Evolutionary conservation across 1,140 invertebrate genomes (phyloP), one percentile per base, ranked within the genome.

Genomic region (Brachionus asplanchnoidis): DNA sequence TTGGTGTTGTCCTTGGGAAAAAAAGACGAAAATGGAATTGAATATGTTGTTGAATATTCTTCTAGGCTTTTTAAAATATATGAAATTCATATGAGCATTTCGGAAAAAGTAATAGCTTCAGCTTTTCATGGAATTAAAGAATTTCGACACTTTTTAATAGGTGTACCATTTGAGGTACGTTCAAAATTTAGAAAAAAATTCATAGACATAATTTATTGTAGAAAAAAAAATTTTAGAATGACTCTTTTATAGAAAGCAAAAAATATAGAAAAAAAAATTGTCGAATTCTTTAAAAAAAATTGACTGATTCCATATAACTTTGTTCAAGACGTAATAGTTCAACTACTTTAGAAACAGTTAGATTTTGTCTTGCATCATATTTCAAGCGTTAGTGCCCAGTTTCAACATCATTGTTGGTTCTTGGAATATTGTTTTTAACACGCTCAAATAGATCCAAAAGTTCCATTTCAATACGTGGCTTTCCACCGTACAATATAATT

Each of bases 131-230:
- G 88, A 0, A 86, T 92, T 5, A 85, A 90, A 65, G 87, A 91
- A 53, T 92, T 92, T 85, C 66, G 89, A 85, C 85, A 88, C 23
- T 92, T 91, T 87, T 85, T 92, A 3, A 90, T 89, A 84, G 90
- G 89, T 20, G 87, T 66, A 28, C 87, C 90, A n/a, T n/a, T n/a
- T n/a, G n/a, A n/a, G n/a, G n/a, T n/a, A n/a, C n/a, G n/a, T n/a
- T n/a, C n/a, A n/a, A n/a, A n/a, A n/a, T n/a, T n/a, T n/a, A n/a
- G n/a, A n/a, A n/a, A n/a, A n/a, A n/a, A n/a, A n/a, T n/a, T n/a
- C n/a, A n/a, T n/a, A n/a, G n/a, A n/a, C n/a, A n/a, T n/a, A n/a
- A n/a, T n/a, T n/a, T n/a, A n/a, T n/a, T n/a, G n/a, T n/a, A n/a
- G n/a, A n/a, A n/a, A n/a, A n/a, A n/a, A n/a, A n/a, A n/a, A n/a